Percentiles rank a stretch among this genome's conserved stretches.
These are phyloP conservation scores for Acridotheres tristis DNA, from an alignment of 2,797 vertebrate species.

Conservation along the genomic window DNA sequence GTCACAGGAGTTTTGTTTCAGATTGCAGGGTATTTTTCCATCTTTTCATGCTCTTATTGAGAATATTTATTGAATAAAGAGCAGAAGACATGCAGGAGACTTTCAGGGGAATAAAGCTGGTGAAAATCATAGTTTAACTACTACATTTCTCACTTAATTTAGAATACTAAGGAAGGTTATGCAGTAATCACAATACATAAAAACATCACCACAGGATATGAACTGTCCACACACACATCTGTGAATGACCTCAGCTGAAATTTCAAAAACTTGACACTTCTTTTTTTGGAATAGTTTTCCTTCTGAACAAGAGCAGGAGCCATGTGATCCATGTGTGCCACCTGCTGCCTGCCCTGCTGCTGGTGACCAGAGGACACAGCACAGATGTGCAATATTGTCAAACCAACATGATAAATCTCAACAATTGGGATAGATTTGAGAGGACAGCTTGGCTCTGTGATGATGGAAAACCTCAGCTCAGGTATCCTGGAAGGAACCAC, in stretches of 20 bases:
- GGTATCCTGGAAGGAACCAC: neutral
- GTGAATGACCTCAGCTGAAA: neutral
- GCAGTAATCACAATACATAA: neutral
- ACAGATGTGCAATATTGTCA: neutral
- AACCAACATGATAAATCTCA: neutral
- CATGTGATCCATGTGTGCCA: neutral
- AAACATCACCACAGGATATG: neutral
- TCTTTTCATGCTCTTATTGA: neutral
- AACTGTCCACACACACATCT: neutral
- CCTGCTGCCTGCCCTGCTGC: neutral
- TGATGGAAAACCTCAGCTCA: neutral
- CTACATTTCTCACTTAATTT: neutral
- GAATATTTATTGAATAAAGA: neutral
- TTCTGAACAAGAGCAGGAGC: neutral
- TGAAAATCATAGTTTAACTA: neutral
- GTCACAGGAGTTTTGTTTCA: neutral
- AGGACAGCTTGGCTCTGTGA: neutral
- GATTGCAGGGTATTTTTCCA: neutral
- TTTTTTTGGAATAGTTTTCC: neutral
- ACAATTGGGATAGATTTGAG: fast-evolving
- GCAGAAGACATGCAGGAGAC: neutral
- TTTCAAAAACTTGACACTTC: neutral
- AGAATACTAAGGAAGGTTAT: neutral
- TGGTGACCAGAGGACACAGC: neutral
- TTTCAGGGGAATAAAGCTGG: neutral